Percentiles rank a stretch among this genome's conserved stretches.
Conservation (phyloP, 2,888 invertebrate genomes). For the Dasypolia templi region DNA sequence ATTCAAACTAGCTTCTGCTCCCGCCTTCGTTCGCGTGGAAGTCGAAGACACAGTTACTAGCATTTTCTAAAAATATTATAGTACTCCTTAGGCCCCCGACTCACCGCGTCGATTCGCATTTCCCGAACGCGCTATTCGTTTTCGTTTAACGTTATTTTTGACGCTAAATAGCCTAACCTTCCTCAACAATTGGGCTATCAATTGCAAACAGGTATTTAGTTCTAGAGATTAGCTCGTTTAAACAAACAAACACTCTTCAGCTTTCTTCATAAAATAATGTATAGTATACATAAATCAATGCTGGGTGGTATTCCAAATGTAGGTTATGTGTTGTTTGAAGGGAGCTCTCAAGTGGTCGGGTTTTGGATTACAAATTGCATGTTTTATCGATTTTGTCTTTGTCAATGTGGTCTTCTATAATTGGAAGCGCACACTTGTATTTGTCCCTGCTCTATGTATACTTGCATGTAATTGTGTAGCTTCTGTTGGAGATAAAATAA, state of each 20-base stretch:
- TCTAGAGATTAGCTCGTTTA: neutral
- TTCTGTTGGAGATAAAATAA: too few species aligned
- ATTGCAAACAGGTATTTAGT: too few species aligned
- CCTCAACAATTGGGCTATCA: neutral
- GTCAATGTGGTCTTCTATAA: too few species aligned
- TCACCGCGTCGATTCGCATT: too few species aligned
- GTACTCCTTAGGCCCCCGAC: too few species aligned
- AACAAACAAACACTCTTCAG: neutral
- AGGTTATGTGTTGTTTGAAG: conserved; percentile 36
- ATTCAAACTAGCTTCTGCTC: neutral
- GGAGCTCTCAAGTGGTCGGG: conserved; percentile 39
- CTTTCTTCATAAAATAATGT: conserved; percentile 5
- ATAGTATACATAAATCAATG: conserved; percentile 52
- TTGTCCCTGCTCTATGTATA: too few species aligned
- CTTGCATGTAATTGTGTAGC: too few species aligned
- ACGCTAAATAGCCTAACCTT: neutral
- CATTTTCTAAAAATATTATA: too few species aligned
- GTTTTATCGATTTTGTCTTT: neutral
- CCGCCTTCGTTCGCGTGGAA: neutral
- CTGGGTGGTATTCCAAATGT: conserved; percentile 49
- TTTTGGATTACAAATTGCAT: conserved; percentile 36
- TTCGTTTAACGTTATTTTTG: neutral
- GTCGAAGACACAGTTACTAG: neutral
- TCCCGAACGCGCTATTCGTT: neutral
- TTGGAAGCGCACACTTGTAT: too few species aligned